phyloP scores from a whole-genome alignment of 1,140 invertebrate species.

The Caenorhabditis remanei region DNA sequence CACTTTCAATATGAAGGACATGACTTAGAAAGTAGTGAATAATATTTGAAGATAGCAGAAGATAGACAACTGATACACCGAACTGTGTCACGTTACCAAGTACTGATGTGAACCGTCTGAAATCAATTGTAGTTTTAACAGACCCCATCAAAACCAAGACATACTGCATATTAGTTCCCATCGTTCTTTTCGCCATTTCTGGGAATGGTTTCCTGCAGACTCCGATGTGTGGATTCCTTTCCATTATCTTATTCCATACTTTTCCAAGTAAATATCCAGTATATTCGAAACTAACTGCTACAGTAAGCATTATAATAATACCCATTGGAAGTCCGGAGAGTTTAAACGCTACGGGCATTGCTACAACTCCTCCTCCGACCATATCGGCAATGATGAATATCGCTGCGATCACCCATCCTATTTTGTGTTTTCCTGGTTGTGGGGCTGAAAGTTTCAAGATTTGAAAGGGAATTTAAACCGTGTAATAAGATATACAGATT shows the following conservation, averaged over 20 bases:
- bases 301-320: slow-evolving; percentile 64
- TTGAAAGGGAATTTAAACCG: neutral
- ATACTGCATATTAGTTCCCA: slow-evolving; percentile 82
- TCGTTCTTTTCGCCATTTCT: slow-evolving; percentile 82
- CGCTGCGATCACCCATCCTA: slow-evolving; percentile 67
- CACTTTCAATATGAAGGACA: slow-evolving; percentile 78
- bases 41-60: slow-evolving; percentile 82
- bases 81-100: slow-evolving; percentile 82
- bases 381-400: slow-evolving; percentile 68
- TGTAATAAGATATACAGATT: neutral
- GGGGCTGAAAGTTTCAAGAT: slow-evolving; percentile 55
- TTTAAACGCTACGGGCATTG: slow-evolving; percentile 67
- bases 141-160: neutral
- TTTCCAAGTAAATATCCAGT: slow-evolving; percentile 80
- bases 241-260: slow-evolving; percentile 85
- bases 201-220: slow-evolving; percentile 83
- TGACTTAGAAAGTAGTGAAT: slow-evolving; percentile 80
- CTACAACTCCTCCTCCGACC: slow-evolving; percentile 67
- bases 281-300: slow-evolving; percentile 67
- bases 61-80: slow-evolving; percentile 83
- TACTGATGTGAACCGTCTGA: slow-evolving; percentile 79
- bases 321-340: slow-evolving; percentile 65
- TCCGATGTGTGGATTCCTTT: slow-evolving; percentile 78
- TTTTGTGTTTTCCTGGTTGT: slow-evolving; percentile 58
- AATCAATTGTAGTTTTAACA: neutral